These are phyloP conservation scores for Pseudorhiza aurosa DNA, from an alignment of 30 jellyfish, hydroid and myxozoan species.

Conservation along the genomic window DNA sequence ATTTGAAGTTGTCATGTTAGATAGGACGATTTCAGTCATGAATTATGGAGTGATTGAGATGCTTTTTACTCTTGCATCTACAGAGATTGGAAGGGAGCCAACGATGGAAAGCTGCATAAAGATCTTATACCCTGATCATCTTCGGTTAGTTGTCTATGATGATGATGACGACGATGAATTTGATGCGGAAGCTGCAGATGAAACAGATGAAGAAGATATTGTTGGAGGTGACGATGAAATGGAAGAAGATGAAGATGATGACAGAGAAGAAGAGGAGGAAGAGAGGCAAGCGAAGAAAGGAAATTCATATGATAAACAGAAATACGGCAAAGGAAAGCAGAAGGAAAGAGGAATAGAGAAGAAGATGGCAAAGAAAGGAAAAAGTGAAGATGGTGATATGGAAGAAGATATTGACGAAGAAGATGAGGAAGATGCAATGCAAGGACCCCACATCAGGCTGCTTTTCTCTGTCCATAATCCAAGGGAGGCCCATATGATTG, in stretches of 20 bases:
- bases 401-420: slow-evolving; percentile 65
- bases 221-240: slow-evolving; percentile 71
- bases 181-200: slow-evolving; percentile 75
- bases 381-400: slow-evolving; percentile 46
- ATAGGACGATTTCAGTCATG: too few relatives aligned
- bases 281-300: slow-evolving; percentile 11
- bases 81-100: slow-evolving; percentile 67
- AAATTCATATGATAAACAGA: slow-evolving; percentile 11
- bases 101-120: slow-evolving; percentile 66
- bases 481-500: slow-evolving; percentile 85
- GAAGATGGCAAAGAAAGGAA: slow-evolving; percentile 2
- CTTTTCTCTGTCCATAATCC: slow-evolving; percentile 83
- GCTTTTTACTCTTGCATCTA: neutral
- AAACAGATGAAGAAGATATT: slow-evolving; percentile 63
- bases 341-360: slow-evolving; percentile 53
- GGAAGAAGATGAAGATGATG: slow-evolving; percentile 74
- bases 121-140: slow-evolving; percentile 83
- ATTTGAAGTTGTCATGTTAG: too few relatives aligned
- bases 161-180: slow-evolving; percentile 85
- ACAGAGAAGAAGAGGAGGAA: slow-evolving; percentile 11
- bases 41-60: too few relatives aligned
- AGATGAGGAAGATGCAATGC: slow-evolving; percentile 39
- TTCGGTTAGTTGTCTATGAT: slow-evolving; percentile 74
- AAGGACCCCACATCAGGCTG: slow-evolving; percentile 81
- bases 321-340: slow-evolving; percentile 32